phyloP scores from a whole-genome alignment of 2,113 vertebrate genomes.

The Equus przewalskii region DNA sequence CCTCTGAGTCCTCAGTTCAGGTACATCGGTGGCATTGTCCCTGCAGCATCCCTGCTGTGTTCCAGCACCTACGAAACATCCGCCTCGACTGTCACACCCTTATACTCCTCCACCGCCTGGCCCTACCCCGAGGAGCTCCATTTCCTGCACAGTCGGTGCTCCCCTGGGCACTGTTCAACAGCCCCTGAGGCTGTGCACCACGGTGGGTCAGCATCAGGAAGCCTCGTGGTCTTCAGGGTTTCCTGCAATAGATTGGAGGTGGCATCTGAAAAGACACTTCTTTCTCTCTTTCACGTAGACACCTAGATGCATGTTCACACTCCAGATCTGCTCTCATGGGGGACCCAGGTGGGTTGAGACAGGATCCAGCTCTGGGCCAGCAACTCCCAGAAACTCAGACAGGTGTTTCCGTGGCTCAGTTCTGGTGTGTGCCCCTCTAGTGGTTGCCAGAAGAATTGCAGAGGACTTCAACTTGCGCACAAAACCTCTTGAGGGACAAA shows the following conservation, averaged over 20 bases:
- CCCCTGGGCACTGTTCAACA: not conserved
- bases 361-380: not conserved
- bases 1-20: not conserved
- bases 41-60: not conserved
- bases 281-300: rapidly evolving
- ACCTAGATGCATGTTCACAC: too few relatives aligned
- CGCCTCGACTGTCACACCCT: too few relatives aligned
- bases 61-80: not conserved
- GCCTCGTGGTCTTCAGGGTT: not conserved
- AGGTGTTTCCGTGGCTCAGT: not conserved
- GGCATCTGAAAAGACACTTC: too few relatives aligned
- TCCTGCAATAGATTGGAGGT: not conserved
- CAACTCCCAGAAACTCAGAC: rapidly evolving
- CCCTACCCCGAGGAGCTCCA: not conserved
- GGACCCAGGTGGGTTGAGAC: not conserved
- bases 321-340: not conserved
- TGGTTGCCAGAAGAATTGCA: not conserved
- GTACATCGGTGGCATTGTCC: not conserved
- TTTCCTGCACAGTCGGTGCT: rapidly evolving
- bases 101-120: too few relatives aligned
- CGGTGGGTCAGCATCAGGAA: not conserved
- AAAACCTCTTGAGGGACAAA: not conserved
- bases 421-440: not conserved
- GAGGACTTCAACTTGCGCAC: not conserved
- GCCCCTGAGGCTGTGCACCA: not conserved